A percentile compares a stretch with the other conserved stretches of the same genome.
These are phyloP conservation scores for Xiphorhynchus elegans DNA, from an alignment of 2,113 vertebrate species.

Conservation along the genomic window DNA sequence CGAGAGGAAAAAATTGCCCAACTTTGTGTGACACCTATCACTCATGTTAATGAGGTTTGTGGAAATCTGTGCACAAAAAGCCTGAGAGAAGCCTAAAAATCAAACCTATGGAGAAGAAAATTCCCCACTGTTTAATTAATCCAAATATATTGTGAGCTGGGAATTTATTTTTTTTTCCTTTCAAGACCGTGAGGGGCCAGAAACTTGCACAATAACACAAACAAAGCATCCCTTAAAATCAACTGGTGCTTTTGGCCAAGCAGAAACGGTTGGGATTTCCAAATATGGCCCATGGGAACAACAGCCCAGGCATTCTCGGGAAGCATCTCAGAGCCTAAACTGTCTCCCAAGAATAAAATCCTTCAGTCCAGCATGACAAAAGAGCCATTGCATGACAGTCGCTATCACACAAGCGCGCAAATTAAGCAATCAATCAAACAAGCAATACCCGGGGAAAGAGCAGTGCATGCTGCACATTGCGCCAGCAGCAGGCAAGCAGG, in stretches of 20 bases:
- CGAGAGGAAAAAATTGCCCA: not conserved
- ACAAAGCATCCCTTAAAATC: conserved; percentile 42
- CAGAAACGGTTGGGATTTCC: conserved; percentile 48
- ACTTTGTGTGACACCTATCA: not conserved
- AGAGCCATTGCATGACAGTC: not conserved
- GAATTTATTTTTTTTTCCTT: not conserved
- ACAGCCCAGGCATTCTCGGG: conserved; percentile 7
- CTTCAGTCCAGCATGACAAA: not conserved
- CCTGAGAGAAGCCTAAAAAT: conserved; percentile 7
- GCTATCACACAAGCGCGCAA: not conserved
- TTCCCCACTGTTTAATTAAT: conserved; percentile 31
- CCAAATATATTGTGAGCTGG: not conserved
- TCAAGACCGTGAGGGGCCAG: conserved; percentile 7
- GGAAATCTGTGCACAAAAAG: not conserved
- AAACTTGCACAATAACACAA: conserved; percentile 23
- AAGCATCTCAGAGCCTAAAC: conserved; percentile 29
- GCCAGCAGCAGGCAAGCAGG: not conserved
- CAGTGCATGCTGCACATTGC: accelerated
- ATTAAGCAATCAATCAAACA: conserved; percentile 33
- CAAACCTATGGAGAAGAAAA: not conserved
- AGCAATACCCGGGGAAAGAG: not conserved
- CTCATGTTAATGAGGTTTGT: not conserved
- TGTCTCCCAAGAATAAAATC: conserved; percentile 51
- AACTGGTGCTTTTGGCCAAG: conserved; percentile 44
- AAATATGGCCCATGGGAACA: conserved; percentile 59